Conservation (phyloP, 2,797 vertebrate species). For the Xenentodon cancila region DNA sequence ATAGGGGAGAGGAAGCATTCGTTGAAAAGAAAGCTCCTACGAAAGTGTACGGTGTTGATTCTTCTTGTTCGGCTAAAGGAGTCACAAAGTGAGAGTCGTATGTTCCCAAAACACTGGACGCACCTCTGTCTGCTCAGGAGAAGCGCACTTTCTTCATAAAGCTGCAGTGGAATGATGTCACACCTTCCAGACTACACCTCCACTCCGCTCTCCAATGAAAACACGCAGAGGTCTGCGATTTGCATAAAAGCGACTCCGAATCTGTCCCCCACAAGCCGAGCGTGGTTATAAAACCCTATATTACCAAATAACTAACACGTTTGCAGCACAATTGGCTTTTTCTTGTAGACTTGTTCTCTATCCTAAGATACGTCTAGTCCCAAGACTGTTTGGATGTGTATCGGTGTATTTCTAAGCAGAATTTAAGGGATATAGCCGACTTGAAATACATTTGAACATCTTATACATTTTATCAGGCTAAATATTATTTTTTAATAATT, state of each 20-base stretch:
- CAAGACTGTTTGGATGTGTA: no score
- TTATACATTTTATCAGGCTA: no score
- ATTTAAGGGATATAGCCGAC: no score
- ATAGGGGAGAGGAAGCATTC: not conserved
- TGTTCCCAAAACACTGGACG: constrained; percentile 44
- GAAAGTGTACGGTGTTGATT: constrained; percentile 28
- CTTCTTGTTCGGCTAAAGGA: constrained; percentile 27
- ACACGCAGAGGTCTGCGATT: constrained; percentile 48
- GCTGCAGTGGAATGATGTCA: constrained; percentile 69
- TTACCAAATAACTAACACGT: no score
- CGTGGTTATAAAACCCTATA: no score
- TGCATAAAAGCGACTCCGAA: constrained; percentile 70
- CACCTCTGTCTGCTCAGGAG: constrained; percentile 63
- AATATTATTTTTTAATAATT: not conserved
- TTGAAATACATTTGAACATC: no score
- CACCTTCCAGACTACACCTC: constrained; percentile 78
- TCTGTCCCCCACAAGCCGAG: no score
- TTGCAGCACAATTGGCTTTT: no score
- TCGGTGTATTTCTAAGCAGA: no score
- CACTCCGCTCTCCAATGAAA: constrained; percentile 72
- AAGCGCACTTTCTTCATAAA: constrained; percentile 81
- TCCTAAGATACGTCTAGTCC: no score
- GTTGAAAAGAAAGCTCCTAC: constrained; percentile 18
- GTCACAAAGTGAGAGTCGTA: constrained; percentile 15
- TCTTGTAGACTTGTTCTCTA: no score